These are phyloP conservation scores for Danaus chrysippus DNA, from an alignment of 2,888 invertebrate genomes.

Conservation along the genomic window DNA sequence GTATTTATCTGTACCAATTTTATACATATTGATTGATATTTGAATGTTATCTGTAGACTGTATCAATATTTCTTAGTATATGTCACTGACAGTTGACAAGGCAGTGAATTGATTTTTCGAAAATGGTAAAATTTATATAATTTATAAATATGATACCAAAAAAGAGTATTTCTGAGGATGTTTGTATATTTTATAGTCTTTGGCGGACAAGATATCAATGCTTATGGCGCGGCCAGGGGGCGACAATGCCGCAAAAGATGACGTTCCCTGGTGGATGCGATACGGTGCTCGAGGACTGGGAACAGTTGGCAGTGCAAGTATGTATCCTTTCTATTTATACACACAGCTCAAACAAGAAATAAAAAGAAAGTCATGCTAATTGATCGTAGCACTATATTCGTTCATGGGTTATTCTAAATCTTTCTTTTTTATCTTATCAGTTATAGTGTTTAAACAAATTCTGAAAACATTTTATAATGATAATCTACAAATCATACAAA, in stretches of 20 bases:
- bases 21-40: slow-evolving; percentile 31
- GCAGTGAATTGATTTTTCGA: slow-evolving; percentile 74
- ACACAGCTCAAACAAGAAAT: slow-evolving; percentile 8
- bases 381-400: neutral
- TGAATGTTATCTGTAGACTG: slow-evolving; percentile 28
- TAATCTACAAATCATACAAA: too few relatives aligned
- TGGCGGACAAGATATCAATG: slow-evolving; percentile 88
- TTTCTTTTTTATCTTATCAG: slow-evolving; percentile 35
- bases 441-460: slow-evolving; percentile 28
- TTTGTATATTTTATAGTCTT: slow-evolving; percentile 78
- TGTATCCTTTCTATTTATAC: slow-evolving; percentile 61
- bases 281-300: slow-evolving; percentile 91
- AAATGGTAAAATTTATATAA: slow-evolving; percentile 63
- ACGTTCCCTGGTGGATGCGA: slow-evolving; percentile 93
- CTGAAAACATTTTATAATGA: neutral
- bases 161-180: slow-evolving; percentile 37
- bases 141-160: slow-evolving; percentile 41
- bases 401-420: slow-evolving; percentile 4
- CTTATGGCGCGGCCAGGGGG: slow-evolving; percentile 90
- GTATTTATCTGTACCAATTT: too few relatives aligned
- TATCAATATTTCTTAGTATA: neutral
- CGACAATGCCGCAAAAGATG: slow-evolving; percentile 87
- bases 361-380: slow-evolving; percentile 1
- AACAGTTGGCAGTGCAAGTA: slow-evolving; percentile 90
- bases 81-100: slow-evolving; percentile 39